Conservation (phyloP, 2,797 vertebrate genomes). For the Mus caroli region DNA sequence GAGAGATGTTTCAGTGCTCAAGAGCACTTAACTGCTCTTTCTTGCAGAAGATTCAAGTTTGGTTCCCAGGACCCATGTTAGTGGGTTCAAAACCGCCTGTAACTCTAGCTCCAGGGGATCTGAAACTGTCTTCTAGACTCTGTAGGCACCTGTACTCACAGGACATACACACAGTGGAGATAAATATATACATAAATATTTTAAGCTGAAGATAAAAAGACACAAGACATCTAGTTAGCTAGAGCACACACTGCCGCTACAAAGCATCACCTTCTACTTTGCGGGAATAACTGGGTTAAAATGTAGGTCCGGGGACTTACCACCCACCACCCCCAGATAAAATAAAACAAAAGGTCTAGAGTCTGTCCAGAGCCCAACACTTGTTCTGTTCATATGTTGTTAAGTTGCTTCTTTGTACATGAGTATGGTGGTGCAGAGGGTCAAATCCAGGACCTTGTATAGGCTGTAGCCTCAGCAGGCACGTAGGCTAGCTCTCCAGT, state of each 20-base stretch:
- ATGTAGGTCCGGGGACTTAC: neutral
- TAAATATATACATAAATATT: slow-evolving; percentile 32
- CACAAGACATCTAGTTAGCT: slow-evolving; percentile 7
- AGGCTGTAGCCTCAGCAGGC: neutral
- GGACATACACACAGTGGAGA: neutral
- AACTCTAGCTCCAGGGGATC: neutral
- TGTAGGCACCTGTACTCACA: too few relatives aligned
- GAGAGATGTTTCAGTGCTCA: neutral
- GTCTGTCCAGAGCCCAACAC: neutral
- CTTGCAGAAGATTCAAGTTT: neutral
- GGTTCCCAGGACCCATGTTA: neutral
- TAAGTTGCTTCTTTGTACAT: neutral
- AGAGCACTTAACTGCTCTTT: neutral
- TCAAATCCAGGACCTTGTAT: neutral
- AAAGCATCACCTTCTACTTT: slow-evolving; percentile 21
- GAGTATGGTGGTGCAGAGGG: neutral
- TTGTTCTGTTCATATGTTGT: neutral
- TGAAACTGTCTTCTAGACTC: neutral
- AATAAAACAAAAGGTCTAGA: neutral
- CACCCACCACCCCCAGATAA: neutral
- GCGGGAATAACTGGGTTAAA: slow-evolving; percentile 10
- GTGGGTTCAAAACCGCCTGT: too few relatives aligned
- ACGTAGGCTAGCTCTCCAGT: neutral
- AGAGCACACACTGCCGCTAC: neutral
- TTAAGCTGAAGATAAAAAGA: neutral